phyloP scores from a whole-genome alignment of 1,140 invertebrate genomes.

The Forficula auricularia region DNA sequence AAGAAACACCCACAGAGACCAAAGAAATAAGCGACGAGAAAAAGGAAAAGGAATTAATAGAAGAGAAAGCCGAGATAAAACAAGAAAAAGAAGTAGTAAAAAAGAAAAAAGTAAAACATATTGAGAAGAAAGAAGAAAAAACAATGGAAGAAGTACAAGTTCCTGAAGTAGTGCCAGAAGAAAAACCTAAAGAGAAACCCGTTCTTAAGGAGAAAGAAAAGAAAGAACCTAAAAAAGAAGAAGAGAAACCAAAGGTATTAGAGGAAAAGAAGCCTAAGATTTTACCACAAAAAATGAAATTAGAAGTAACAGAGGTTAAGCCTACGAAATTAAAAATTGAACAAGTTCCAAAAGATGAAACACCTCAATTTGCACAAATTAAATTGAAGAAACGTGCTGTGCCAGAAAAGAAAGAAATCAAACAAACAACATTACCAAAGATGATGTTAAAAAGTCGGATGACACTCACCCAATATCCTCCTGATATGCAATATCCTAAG shows the following conservation, averaged over 20 bases:
- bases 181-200: conserved; percentile 11
- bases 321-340: conserved; percentile 15
- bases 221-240: conserved; percentile 18
- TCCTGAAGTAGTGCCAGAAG: conserved; percentile 12
- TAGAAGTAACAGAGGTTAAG: conserved; percentile 16
- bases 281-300: conserved; percentile 14
- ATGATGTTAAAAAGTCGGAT: conserved; percentile 44
- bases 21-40: too few relatives aligned
- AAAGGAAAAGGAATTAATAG: too few relatives aligned
- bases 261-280: conserved; percentile 10
- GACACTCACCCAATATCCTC: conserved; percentile 34
- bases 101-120: too few relatives aligned
- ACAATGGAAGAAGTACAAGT: conserved; percentile 14
- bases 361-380: conserved; percentile 36
- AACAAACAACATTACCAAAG: conserved; percentile 35
- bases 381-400: conserved; percentile 41
- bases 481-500: conserved; percentile 25
- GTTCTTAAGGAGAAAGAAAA: conserved; percentile 7
- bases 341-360: conserved; percentile 19
- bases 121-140: too few relatives aligned
- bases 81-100: conserved; percentile 11
- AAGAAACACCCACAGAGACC: too few relatives aligned
- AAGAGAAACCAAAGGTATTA: conserved; percentile 10
- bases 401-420: conserved; percentile 30
- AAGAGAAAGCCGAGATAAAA: too few relatives aligned